A percentile compares a stretch with the other conserved stretches of the same genome.
These are phyloP conservation scores for Nyctibius grandis DNA, from an alignment of 2,797 vertebrate genomes.

Conservation along the genomic window DNA sequence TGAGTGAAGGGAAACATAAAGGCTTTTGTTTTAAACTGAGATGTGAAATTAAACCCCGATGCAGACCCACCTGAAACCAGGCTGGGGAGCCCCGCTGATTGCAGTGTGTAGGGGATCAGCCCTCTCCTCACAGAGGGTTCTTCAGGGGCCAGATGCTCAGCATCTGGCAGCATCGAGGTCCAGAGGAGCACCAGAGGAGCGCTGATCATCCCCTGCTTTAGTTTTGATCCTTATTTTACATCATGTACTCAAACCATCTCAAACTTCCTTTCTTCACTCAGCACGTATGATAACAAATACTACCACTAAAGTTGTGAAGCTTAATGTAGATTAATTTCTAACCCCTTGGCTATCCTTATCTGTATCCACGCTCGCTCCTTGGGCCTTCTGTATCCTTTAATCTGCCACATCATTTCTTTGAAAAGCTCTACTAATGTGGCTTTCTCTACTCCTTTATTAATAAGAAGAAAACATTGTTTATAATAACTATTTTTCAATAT, in stretches of 20 bases:
- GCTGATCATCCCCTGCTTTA: not conserved
- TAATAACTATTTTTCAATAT: constrained; percentile 41
- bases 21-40: not conserved
- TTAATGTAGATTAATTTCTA: constrained; percentile 8
- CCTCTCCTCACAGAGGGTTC: not conserved
- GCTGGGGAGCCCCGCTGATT: not conserved
- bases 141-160: not conserved
- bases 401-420: not conserved
- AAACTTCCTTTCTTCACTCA: not conserved
- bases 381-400: not conserved
- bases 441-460: constrained; percentile 20
- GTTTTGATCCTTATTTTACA: not conserved
- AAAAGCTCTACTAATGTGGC: not conserved
- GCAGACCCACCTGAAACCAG: not conserved
- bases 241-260: not conserved
- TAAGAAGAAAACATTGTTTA: constrained; percentile 18
- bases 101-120: not conserved
- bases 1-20: not conserved
- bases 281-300: not conserved
- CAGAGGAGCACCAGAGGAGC: not conserved
- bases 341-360: not conserved
- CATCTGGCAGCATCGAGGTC: not conserved
- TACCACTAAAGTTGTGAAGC: not conserved
- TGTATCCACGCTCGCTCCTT: not conserved
- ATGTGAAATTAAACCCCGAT: not conserved